Evolutionary conservation across 2,888 invertebrate species (phyloP).

Genomic region (Danaus chrysippus): DNA sequence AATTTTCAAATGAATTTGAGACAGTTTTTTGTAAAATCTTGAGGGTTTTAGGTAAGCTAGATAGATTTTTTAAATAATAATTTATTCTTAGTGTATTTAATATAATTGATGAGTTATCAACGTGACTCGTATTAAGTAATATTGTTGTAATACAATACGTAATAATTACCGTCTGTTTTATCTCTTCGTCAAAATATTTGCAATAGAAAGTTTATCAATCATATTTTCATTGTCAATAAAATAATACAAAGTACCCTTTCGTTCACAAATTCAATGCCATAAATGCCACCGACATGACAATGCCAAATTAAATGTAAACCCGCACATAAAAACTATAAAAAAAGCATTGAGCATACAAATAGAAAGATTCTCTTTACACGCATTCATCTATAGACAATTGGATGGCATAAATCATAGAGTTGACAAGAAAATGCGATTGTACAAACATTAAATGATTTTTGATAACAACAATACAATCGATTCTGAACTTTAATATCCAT

Average conservation of each 20-base stretch:
- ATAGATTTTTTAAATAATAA: too few relatives aligned
- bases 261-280: constrained; percentile 60
- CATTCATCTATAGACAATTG: constrained; percentile 74
- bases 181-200: constrained; percentile 25
- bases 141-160: constrained; percentile 22
- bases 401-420: constrained; percentile 70
- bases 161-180: constrained; percentile 32
- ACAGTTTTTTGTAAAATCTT: not conserved
- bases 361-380: constrained; percentile 73
- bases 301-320: constrained; percentile 72
- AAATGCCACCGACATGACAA: constrained; percentile 64
- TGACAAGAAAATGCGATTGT: constrained; percentile 68
- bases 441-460: constrained; percentile 38
- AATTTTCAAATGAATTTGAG: not conserved
- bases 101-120: too few relatives aligned
- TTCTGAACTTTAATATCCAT: constrained; percentile 33
- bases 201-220: constrained; percentile 16
- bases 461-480: constrained; percentile 27
- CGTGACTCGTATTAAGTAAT: not conserved
- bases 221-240: constrained; percentile 24
- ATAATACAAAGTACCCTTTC: constrained; percentile 43
- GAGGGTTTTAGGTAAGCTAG: too few relatives aligned
- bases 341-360: constrained; percentile 58
- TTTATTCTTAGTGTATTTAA: too few relatives aligned
- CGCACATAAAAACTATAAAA: constrained; percentile 63